These are phyloP conservation scores for Pachyramphus minor DNA, from an alignment of 2,113 vertebrate species.

Conservation along the genomic window DNA sequence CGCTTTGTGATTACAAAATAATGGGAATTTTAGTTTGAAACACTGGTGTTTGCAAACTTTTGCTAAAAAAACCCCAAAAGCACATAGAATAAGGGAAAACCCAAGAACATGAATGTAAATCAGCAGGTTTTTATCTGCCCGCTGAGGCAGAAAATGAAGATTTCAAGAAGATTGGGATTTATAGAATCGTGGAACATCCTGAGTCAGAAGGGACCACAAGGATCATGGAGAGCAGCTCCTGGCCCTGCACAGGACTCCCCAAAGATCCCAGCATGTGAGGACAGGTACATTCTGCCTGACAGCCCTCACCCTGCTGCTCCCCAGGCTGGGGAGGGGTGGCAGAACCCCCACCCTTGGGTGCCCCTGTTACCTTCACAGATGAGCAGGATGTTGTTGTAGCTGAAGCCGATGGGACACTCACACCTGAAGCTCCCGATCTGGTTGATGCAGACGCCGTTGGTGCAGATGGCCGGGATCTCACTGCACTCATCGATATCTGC, in stretches of 20 bases:
- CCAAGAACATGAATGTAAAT: not conserved
- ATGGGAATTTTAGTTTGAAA: not conserved
- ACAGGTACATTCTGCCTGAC: not conserved
- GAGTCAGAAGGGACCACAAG: not conserved
- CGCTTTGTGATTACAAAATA: not conserved
- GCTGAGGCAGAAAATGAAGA: rapidly evolving
- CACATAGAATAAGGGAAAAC: not conserved
- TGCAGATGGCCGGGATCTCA: slow-evolving; percentile 88
- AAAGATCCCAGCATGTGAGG: not conserved
- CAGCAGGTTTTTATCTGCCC: not conserved
- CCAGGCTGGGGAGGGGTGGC: not conserved
- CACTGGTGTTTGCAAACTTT: not conserved
- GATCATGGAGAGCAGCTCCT: rapidly evolving
- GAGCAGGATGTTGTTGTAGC: slow-evolving; percentile 89
- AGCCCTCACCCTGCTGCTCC: not conserved
- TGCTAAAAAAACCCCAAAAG: not conserved
- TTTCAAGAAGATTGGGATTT: not conserved
- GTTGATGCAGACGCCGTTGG: slow-evolving; percentile 89
- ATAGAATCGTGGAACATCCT: not conserved
- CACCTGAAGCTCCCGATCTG: slow-evolving; percentile 94
- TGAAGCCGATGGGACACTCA: slow-evolving; percentile 90
- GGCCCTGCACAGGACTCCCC: not conserved
- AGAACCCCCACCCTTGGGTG: not conserved
- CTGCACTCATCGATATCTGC: slow-evolving; percentile 93
- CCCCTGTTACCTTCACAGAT: slow-evolving; percentile 85